These are phyloP conservation scores for Synchiropus splendidus DNA, from an alignment of 2,113 vertebrate genomes.

Conservation along the genomic window DNA sequence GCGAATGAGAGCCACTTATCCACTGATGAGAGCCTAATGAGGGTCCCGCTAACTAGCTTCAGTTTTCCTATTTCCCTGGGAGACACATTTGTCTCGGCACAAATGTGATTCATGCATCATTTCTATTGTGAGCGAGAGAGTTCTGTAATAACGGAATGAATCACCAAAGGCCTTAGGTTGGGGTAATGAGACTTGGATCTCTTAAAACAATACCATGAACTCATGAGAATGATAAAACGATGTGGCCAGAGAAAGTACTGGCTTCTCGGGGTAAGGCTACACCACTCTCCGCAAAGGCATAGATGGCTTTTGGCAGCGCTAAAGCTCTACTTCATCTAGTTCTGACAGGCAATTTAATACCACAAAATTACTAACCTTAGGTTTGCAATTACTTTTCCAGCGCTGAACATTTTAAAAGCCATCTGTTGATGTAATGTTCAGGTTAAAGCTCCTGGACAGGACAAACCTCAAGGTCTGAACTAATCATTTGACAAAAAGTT, in stretches of 20 bases:
- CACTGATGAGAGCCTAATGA: constrained; percentile 72
- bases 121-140: constrained; percentile 62
- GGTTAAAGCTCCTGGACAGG: constrained; percentile 46
- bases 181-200: constrained; percentile 67
- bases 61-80: constrained; percentile 55
- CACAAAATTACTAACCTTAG: constrained; percentile 69
- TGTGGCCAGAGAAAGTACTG: constrained; percentile 59
- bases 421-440: constrained; percentile 58
- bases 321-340: constrained; percentile 66
- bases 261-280: constrained; percentile 56
- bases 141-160: constrained; percentile 66
- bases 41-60: constrained; percentile 68
- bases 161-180: constrained; percentile 57
- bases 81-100: constrained; percentile 69
- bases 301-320: constrained; percentile 62
- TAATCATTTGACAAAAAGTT: constrained; percentile 20
- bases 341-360: constrained; percentile 69
- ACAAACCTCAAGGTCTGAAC: constrained; percentile 44
- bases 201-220: constrained; percentile 67
- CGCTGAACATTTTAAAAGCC: constrained; percentile 51
- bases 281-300: constrained; percentile 48
- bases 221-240: constrained; percentile 65
- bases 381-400: constrained; percentile 69
- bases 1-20: constrained; percentile 72
- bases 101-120: constrained; percentile 70